phyloP scores from a whole-genome alignment of 2,113 vertebrate species.

The Oncorhynchus masou region DNA sequence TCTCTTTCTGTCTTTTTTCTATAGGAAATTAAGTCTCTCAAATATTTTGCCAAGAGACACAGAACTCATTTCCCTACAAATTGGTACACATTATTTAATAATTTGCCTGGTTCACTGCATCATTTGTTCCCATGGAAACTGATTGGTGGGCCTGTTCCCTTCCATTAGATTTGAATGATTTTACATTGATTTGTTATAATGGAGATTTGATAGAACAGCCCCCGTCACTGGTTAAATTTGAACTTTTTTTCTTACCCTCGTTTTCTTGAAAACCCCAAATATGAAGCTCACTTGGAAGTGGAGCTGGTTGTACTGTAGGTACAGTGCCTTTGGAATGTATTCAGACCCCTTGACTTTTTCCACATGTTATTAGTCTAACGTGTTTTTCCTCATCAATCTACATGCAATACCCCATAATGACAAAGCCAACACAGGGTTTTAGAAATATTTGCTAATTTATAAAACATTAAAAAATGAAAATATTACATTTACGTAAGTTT shows the following conservation, averaged over 20 bases:
- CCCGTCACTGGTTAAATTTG: background rate
- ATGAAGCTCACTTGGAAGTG: slow-evolving; percentile 7
- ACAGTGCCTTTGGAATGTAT: background rate
- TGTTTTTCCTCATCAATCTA: too few species aligned
- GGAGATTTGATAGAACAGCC: slow-evolving; percentile 22
- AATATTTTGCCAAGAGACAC: slow-evolving; percentile 25
- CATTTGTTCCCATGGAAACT: slow-evolving; percentile 46
- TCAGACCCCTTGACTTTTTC: too few species aligned
- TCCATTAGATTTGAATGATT: slow-evolving; percentile 31
- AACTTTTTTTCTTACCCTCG: background rate
- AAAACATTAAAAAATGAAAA: too few species aligned
- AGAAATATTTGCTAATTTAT: too few species aligned
- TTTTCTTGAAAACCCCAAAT: background rate
- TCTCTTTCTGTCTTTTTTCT: too few species aligned
- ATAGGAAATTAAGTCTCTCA: background rate
- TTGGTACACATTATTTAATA: slow-evolving; percentile 41
- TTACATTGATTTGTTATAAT: slow-evolving; percentile 41
- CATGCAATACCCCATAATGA: too few species aligned
- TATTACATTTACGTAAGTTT: background rate
- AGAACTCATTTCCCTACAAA: slow-evolving; percentile 34
- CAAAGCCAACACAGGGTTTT: too few species aligned
- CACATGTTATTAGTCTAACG: too few species aligned
- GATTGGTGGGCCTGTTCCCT: slow-evolving; percentile 24
- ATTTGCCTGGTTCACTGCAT: slow-evolving; percentile 30
- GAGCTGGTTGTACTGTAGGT: too few species aligned